Evolutionary conservation across 2,797 vertebrate species (phyloP).

Genomic region (Eupleurogrammus muticus): DNA sequence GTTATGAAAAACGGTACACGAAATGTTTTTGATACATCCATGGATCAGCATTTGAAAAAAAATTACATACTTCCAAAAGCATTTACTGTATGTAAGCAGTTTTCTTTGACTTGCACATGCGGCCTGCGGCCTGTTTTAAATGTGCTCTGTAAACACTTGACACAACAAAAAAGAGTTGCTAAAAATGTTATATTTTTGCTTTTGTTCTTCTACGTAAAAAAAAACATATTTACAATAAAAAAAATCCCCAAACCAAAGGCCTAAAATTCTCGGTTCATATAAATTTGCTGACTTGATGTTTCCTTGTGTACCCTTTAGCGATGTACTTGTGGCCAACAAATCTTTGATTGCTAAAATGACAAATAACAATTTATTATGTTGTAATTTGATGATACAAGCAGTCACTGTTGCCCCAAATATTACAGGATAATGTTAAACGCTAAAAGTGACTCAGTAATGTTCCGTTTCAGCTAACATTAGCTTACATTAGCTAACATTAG

Average conservation of each 20-base stretch:
- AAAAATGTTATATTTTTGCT: slow-evolving; percentile 88
- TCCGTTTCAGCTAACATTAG: neutral
- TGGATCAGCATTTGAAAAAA: slow-evolving; percentile 4
- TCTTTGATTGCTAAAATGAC: too few species aligned
- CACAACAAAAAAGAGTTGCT: slow-evolving; percentile 46
- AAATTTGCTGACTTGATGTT: neutral
- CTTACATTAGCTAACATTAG: neutral
- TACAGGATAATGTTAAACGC: neutral
- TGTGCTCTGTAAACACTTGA: slow-evolving; percentile 60
- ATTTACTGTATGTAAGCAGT: slow-evolving; percentile 6
- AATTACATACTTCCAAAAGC: neutral
- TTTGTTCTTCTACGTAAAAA: slow-evolving; percentile 88
- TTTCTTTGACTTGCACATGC: slow-evolving; percentile 8
- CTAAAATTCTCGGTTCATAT: neutral
- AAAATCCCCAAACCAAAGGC: slow-evolving; percentile 75
- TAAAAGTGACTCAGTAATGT: neutral
- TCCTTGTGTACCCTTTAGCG: neutral
- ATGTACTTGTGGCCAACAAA: neutral
- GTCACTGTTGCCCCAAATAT: neutral
- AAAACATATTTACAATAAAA: slow-evolving; percentile 94
- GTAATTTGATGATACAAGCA: neutral
- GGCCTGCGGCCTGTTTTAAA: slow-evolving; percentile 34
- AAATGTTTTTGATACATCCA: slow-evolving; percentile 30
- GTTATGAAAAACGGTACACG: slow-evolving; percentile 32
- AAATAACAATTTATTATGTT: neutral